Evolutionary conservation across 2,113 vertebrate genomes (phyloP).

Genomic region (Elaphurus davidianus): DNA sequence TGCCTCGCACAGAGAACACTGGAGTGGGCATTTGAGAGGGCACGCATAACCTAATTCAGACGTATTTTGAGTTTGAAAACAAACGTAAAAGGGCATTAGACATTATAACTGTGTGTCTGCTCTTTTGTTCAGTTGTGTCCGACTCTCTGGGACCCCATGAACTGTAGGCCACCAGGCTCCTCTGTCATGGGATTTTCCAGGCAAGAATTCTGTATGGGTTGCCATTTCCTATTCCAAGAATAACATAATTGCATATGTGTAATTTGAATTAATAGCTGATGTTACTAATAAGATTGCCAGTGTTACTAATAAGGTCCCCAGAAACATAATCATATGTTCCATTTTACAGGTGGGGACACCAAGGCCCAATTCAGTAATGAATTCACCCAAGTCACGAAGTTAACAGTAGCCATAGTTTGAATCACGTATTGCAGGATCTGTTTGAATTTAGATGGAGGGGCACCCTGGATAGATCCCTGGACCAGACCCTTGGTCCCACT

Average conservation of each 20-base stretch:
- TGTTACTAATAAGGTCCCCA: background rate
- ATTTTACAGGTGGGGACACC: background rate
- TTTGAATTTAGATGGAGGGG: background rate
- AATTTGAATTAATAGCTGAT: background rate
- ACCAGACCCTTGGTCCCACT: background rate
- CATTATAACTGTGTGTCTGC: background rate
- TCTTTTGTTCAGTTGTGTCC: accelerated
- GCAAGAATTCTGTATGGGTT: background rate
- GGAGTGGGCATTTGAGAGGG: background rate
- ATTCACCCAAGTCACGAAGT: accelerated
- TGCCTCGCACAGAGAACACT: background rate
- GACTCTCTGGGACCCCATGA: background rate
- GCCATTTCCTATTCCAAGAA: background rate
- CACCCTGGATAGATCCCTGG: background rate
- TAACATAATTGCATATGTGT: background rate
- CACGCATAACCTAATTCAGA: background rate
- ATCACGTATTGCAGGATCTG: accelerated
- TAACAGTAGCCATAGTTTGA: accelerated
- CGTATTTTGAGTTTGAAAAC: background rate
- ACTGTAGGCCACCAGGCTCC: background rate
- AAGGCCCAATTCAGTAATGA: background rate
- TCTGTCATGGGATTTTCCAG: background rate
- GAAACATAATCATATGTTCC: background rate
- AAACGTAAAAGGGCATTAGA: background rate
- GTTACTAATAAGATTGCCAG: background rate